Evolutionary conservation across 2,888 invertebrate species (phyloP), one percentile per base, ranked within the genome.

Genomic region (Chloromyia formosa): DNA sequence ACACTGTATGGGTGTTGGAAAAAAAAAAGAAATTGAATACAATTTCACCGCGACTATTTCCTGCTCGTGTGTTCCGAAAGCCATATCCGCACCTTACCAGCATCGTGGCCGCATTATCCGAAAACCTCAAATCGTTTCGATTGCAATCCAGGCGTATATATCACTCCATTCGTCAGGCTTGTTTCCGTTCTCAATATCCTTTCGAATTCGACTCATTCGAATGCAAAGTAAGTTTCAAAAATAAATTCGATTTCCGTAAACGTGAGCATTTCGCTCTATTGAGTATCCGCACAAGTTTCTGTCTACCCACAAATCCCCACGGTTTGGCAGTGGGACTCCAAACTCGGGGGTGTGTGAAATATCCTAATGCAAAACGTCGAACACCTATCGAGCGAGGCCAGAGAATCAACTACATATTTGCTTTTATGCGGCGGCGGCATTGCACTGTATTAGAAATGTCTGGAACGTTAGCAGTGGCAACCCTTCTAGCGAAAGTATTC

Each of bases 221-320:
- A 74, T 74, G 74, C 74, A 74, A 74, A 74, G 64, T 74, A 74
- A 64, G 74, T 74, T 74, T 18, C 40, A 64, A 74, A 73, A 74
- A 74, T 74, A 74, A 74, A 74, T 74, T 74, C 74, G 74, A 74
- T 74, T 74, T 74, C 74, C 74, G 64, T 64, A 74, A 71, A 74
- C 62, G 64, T 74, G 62, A 74, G 54, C 74, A 62, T 74, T 74
- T 74, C 64, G 56, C 64, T 74, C 74, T 64, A 74, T 74, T 74
- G 45, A 74, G 53, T 61, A 27, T 42, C 71, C 40, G 71, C 58
- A 45, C 16, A 71, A 71, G 56, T 71, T 58, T 56, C 16, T 35
- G 7, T 35, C 14, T 49, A 45, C 45, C 56, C 22, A 20, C 20
- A n/a, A 16, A 14, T n/a, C 54, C 20, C 23, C 53, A 23, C 54